These are phyloP conservation scores for Fragum fragum DNA, from an alignment of 2,888 invertebrate genomes.

Conservation along the genomic window DNA sequence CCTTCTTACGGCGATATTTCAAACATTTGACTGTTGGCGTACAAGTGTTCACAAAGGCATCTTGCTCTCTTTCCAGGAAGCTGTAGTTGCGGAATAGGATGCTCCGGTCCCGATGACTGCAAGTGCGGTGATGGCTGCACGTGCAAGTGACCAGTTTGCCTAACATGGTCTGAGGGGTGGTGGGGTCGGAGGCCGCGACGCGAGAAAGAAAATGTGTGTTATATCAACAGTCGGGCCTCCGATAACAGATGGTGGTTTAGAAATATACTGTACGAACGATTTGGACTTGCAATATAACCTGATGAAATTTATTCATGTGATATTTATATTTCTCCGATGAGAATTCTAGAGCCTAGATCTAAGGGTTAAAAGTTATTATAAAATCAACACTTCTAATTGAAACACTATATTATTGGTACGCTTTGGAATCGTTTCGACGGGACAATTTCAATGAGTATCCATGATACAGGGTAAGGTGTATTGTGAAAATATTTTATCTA, in stretches of 20 bases:
- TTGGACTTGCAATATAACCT: not conserved
- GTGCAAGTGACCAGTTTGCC: conserved; percentile 17
- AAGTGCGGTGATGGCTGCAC: not conserved
- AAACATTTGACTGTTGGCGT: no score
- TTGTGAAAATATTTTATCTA: no score
- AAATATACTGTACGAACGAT: not conserved
- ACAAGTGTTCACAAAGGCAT: not conserved
- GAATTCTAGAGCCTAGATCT: no score
- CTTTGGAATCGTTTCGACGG: no score
- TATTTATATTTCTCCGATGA: not conserved
- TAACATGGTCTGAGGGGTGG: conserved; percentile 6
- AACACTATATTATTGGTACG: no score
- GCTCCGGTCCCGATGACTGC: not conserved
- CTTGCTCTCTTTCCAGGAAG: not conserved
- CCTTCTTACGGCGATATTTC: no score
- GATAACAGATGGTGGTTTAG: conserved; percentile 31
- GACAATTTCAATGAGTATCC: no score
- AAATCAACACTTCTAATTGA: no score
- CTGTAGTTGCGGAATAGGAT: not conserved
- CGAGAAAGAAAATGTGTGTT: not conserved
- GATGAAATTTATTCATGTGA: not conserved
- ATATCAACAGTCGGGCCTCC: conserved; percentile 16
- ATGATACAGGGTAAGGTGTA: no score
- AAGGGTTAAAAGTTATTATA: no score
- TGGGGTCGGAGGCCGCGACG: not conserved